These are phyloP conservation scores for Sebastes miniatus DNA, from an alignment of 2,797 vertebrate genomes.

Conservation along the genomic window DNA sequence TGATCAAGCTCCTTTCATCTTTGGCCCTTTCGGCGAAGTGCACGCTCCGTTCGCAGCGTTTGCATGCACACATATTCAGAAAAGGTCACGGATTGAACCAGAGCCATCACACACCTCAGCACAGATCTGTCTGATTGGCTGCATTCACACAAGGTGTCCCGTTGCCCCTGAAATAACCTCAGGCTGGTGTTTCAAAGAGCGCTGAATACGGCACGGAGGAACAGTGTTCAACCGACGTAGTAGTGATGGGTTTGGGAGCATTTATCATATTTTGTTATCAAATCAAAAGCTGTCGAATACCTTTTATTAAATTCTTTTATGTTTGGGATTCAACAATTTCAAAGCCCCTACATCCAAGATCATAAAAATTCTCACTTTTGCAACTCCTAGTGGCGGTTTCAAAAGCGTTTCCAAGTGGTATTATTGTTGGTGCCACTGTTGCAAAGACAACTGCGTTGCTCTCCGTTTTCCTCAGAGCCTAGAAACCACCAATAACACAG, in stretches of 20 bases:
- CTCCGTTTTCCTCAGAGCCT: too few relatives aligned
- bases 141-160: conserved; percentile 25
- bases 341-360: too few relatives aligned
- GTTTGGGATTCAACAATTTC: not conserved
- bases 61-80: not conserved
- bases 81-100: conserved; percentile 43
- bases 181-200: conserved; percentile 11
- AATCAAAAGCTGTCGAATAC: not conserved
- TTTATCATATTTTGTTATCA: not conserved
- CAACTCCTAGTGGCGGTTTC: too few relatives aligned
- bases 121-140: conserved; percentile 47
- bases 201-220: not conserved
- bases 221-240: not conserved
- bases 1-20: conserved; percentile 44
- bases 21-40: conserved; percentile 12
- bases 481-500: fast-evolving
- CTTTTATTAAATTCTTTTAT: not conserved
- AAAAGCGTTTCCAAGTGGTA: too few relatives aligned
- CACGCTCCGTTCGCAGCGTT: not conserved
- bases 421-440: too few relatives aligned
- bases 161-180: conserved; percentile 35
- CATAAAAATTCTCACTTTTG: not conserved
- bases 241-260: not conserved
- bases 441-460: too few relatives aligned
- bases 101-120: conserved; percentile 28